Evolutionary conservation across 2,797 vertebrate species (phyloP).

Genomic region (Halcyon chelicuti): DNA sequence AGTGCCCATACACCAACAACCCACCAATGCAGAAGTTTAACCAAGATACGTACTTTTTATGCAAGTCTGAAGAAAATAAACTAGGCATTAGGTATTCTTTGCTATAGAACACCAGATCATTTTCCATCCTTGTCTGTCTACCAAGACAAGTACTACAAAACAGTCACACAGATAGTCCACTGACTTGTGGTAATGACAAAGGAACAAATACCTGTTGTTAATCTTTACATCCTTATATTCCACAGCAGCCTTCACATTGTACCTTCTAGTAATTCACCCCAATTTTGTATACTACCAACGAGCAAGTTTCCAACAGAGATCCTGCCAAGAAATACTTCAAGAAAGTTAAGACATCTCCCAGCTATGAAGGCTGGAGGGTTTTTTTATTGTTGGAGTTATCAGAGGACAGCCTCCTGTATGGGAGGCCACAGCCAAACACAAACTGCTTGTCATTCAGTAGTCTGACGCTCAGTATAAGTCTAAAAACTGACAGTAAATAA

Average conservation of each 20-base stretch:
- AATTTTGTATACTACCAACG: neutral
- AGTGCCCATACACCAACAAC: neutral
- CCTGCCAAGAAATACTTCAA: neutral
- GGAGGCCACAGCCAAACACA: neutral
- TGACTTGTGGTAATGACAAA: neutral
- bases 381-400: neutral
- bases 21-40: neutral
- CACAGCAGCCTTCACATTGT: neutral
- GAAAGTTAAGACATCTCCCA: neutral
- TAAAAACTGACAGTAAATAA: neutral
- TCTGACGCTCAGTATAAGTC: neutral
- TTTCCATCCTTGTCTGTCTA: neutral
- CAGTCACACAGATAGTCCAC: neutral
- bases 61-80: neutral
- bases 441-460: neutral
- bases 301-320: neutral
- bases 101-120: neutral
- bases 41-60: neutral
- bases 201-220: neutral
- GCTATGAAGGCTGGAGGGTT: neutral
- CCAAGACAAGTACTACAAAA: neutral
- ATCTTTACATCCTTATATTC: neutral
- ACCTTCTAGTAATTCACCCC: neutral
- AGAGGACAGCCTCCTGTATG: neutral
- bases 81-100: neutral